These are phyloP conservation scores for Ariopsis seemanni DNA, from an alignment of 2,113 vertebrate genomes.

Conservation along the genomic window DNA sequence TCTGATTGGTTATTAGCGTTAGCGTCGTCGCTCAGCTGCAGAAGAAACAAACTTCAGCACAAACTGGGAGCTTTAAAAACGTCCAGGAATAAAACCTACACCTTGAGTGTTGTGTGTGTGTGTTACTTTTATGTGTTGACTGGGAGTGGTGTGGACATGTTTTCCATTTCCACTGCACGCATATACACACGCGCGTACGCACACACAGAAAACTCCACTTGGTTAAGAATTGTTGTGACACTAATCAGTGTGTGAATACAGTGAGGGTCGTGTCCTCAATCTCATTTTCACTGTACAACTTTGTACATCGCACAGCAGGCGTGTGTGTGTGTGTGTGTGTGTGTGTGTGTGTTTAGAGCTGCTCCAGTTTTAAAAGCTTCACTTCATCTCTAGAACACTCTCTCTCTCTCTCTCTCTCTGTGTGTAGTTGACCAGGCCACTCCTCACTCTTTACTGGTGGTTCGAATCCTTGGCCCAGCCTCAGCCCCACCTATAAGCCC, in stretches of 20 bases:
- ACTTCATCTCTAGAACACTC: not conserved
- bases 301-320: not conserved
- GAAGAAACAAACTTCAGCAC: not conserved
- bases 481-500: no score
- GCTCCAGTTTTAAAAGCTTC: not conserved
- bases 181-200: not conserved
- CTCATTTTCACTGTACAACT: not conserved
- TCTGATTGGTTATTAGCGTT: no score
- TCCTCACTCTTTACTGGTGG: no score
- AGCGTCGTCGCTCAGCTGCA: not conserved
- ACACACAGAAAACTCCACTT: not conserved
- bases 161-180: conserved; percentile 8
- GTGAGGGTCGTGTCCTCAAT: not conserved
- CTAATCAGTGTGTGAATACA: not conserved
- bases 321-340: not conserved
- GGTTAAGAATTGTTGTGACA: conserved; percentile 14
- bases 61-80: not conserved
- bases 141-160: conserved; percentile 19
- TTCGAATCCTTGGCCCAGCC: no score
- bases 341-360: not conserved
- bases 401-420: no score
- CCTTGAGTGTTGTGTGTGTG: not conserved
- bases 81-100: not conserved
- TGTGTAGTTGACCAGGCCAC: no score
- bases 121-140: not conserved